These are phyloP conservation scores for Eutolmus rufibarbis DNA, from an alignment of 2,888 invertebrate species.

Conservation along the genomic window DNA sequence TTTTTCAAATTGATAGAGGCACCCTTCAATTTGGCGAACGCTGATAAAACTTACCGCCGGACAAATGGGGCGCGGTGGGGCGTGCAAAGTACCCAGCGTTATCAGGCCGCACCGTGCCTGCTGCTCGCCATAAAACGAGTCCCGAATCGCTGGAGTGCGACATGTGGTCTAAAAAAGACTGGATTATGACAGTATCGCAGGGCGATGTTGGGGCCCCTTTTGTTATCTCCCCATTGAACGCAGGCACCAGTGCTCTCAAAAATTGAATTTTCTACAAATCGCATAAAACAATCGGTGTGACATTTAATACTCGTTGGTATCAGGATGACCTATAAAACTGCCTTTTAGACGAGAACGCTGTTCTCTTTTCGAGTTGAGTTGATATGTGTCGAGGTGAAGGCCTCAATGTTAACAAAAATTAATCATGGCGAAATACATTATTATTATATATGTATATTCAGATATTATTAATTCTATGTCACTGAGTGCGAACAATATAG, in stretches of 20 bases:
- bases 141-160: neutral
- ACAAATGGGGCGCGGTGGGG: neutral
- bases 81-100: neutral
- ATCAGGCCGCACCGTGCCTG: neutral
- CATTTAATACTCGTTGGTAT: constrained; percentile 1
- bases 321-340: neutral
- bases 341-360: neutral
- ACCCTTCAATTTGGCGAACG: neutral
- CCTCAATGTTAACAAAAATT: neutral
- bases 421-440: neutral
- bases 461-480: neutral
- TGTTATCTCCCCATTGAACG: neutral
- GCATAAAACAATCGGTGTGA: neutral
- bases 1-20: neutral
- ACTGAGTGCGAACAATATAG: too few relatives aligned
- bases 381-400: neutral
- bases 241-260: neutral
- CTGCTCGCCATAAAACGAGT: neutral
- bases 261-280: neutral
- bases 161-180: neutral
- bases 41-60: neutral
- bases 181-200: neutral
- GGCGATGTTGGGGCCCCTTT: neutral
- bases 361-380: neutral
- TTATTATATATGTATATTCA: too few relatives aligned